These are phyloP conservation scores for Platynereis dumerilii DNA, from an alignment of 2,888 invertebrate genomes.

Conservation along the genomic window DNA sequence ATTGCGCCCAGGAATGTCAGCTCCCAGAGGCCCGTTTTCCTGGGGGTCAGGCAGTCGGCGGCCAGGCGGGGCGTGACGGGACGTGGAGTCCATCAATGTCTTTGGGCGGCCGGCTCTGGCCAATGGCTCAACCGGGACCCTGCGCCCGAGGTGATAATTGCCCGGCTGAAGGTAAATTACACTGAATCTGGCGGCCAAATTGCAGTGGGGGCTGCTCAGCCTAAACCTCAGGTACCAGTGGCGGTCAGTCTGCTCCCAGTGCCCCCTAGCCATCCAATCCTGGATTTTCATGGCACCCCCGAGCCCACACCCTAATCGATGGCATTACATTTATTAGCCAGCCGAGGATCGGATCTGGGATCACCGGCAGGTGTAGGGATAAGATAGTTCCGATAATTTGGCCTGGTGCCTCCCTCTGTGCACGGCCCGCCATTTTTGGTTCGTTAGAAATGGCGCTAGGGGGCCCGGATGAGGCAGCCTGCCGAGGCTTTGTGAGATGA, in stretches of 20 bases:
- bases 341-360: conserved; percentile 10
- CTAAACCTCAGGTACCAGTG: neutral
- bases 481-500: conserved; percentile 20
- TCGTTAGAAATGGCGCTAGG: conserved; percentile 15
- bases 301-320: conserved; percentile 30
- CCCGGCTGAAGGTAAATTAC: conserved; percentile 29
- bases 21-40: conserved; percentile 4
- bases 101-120: conserved; percentile 11
- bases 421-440: conserved; percentile 17
- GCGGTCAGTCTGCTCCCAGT: conserved; percentile 14
- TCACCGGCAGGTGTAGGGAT: conserved; percentile 30
- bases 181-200: neutral
- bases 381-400: conserved; percentile 28
- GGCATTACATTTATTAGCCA: conserved; percentile 32
- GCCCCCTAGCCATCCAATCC: conserved; percentile 14
- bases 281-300: conserved; percentile 24
- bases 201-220: conserved; percentile 2
- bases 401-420: conserved; percentile 12
- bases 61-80: neutral
- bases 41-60: neutral
- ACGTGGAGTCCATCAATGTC: conserved; percentile 2
- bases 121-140: conserved; percentile 32
- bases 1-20: conserved; percentile 19
- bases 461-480: conserved; percentile 4
- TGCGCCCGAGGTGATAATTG: conserved; percentile 38